Evolutionary conservation across 2,888 invertebrate genomes (phyloP), one percentile per base, ranked within the genome.

Genomic region (Idaea aversata): DNA sequence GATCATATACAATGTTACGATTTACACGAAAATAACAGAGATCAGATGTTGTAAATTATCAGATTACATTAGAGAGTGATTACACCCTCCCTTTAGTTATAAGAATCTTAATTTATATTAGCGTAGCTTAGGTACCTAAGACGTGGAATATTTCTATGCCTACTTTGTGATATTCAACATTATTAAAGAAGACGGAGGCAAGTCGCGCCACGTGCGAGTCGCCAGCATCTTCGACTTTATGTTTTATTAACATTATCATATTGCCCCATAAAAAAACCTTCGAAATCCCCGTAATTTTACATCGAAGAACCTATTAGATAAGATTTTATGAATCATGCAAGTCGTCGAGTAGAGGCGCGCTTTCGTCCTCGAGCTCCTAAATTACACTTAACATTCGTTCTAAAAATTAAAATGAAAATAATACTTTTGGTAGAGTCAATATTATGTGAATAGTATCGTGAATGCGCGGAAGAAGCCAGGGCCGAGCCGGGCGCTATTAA

Each of bases 381-480:
- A 71, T 80, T 74, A 82, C 80, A 79, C 81, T 78, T 81, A 80
- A 78, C 70, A 47, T 47, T 47, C 72, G 74, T 71, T 70, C 74
- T 80, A 79, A 81, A 80, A 82, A 77, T 81, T 83, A 84, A 81
- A 83, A 82, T 79, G 83, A 77, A 68, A 88, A 88, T 91, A 91
- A 90, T 91, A 90, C 91, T 91, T 90, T 91, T 90, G 90, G 90
- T 91, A 89, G 88, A 87, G 81, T 84, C 81, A 82, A 85, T 83
- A 58, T 58, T 58, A 15, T 58, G 58, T 87, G 86, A 85, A 84
- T 72, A 77, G 77, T 76, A 72, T 67, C 72, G 73, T 74, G 75
- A 76, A 74, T 77, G 72, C 76, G 77, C 78, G 65, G 68, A 68
- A 73, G 68, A 64, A 66, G 69, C 69, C 73, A 68, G 78, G 80